These are phyloP conservation scores for Oikopleura dioica DNA, from an alignment of 23 tunicate genomes.

Conservation along the genomic window DNA sequence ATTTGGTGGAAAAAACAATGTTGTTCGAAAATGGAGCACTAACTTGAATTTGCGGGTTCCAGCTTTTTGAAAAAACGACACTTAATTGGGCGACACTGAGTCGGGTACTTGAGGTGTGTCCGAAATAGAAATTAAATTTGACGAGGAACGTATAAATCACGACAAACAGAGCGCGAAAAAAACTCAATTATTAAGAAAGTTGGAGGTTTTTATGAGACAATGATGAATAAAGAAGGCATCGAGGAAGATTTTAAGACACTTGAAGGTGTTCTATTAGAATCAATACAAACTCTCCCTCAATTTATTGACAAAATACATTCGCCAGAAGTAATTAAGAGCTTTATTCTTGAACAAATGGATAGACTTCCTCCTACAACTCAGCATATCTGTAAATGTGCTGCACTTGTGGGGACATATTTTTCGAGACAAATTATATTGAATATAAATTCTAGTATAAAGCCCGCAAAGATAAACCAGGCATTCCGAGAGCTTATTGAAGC, in stretches of 20 bases:
- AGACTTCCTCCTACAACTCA: neutral
- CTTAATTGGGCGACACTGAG: too few species aligned
- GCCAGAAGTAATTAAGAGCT: neutral
- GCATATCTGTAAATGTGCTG: neutral
- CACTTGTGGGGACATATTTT: neutral
- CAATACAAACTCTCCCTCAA: neutral
- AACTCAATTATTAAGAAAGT: too few species aligned
- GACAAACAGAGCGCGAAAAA: too few species aligned
- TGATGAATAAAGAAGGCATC: neutral
- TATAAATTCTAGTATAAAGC: neutral
- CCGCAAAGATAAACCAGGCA: neutral
- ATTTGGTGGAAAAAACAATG: too few species aligned
- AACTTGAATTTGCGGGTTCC: too few species aligned
- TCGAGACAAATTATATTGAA: neutral
- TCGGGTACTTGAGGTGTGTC: too few species aligned
- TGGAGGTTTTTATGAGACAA: neutral
- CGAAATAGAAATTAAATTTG: too few species aligned
- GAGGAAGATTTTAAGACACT: neutral
- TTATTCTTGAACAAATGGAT: neutral
- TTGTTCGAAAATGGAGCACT: too few species aligned
- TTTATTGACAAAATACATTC: neutral
- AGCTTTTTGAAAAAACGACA: too few species aligned
- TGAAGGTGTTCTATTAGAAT: neutral
- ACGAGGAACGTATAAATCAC: too few species aligned
- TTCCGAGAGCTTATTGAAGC: neutral